Conservation (phyloP, 2,113 vertebrate genomes). For the Cyrtonyx montezumae region DNA sequence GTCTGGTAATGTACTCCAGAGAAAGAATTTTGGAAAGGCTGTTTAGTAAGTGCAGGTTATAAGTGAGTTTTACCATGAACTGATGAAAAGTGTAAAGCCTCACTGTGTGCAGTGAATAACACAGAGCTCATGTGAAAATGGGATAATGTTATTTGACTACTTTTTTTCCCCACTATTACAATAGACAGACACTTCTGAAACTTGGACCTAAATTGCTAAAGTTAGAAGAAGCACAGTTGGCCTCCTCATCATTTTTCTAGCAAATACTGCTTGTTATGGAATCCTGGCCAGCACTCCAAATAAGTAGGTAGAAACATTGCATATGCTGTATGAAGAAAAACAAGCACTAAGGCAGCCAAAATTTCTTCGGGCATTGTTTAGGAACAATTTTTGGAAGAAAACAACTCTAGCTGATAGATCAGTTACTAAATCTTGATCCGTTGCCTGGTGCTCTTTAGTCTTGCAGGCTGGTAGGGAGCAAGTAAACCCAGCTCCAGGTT, state of each 20-base stretch:
- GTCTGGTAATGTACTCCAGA: background rate
- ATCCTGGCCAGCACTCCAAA: background rate
- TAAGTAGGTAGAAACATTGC: background rate
- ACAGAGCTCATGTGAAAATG: background rate
- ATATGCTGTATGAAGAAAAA: background rate
- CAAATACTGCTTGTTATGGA: rapidly evolving
- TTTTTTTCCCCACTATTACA: background rate
- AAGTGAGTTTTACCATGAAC: background rate
- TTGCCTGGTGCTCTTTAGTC: background rate
- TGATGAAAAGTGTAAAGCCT: background rate
- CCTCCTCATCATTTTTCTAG: background rate
- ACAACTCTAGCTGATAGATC: background rate
- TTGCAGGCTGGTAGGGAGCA: background rate
- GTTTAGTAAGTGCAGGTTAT: background rate
- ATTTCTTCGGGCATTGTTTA: background rate
- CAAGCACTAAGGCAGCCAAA: background rate
- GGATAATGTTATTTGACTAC: background rate
- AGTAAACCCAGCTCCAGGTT: background rate
- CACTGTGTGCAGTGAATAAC: background rate
- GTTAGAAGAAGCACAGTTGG: background rate
- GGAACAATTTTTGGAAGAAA: background rate
- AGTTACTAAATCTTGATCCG: background rate
- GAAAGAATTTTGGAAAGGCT: background rate
- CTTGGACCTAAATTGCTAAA: background rate
- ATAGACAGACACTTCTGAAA: background rate